phyloP scores from a whole-genome alignment of 2,113 vertebrate genomes.

The Scomber colias region DNA sequence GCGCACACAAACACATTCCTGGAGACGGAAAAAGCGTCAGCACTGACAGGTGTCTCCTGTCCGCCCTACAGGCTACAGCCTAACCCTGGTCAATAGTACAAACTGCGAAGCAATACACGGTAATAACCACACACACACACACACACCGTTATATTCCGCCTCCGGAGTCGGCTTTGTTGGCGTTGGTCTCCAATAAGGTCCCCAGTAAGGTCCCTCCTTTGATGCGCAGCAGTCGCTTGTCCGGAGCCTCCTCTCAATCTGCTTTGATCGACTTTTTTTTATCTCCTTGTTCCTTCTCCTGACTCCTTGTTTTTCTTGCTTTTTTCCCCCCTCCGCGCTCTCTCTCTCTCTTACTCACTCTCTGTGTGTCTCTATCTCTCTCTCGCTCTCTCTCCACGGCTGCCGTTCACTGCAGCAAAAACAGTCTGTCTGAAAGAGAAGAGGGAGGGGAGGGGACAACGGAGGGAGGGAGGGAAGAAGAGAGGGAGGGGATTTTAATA shows the following conservation, averaged over 20 bases:
- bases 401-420: slow-evolving; percentile 89
- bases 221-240: slow-evolving; percentile 60
- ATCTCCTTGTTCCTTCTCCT: slow-evolving; percentile 55
- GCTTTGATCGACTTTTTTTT: slow-evolving; percentile 67
- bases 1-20: slow-evolving; percentile 68
- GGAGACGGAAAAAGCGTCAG: slow-evolving; percentile 62
- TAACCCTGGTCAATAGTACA: slow-evolving; percentile 40
- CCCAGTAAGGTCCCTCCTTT: slow-evolving; percentile 52
- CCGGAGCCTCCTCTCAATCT: slow-evolving; percentile 59
- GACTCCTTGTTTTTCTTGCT: slow-evolving; percentile 72
- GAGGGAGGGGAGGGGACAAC: slow-evolving; percentile 71
- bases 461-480: slow-evolving; percentile 24
- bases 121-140: slow-evolving; percentile 19
- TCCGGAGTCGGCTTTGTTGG: slow-evolving; percentile 61
- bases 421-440: slow-evolving; percentile 84
- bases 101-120: slow-evolving; percentile 45
- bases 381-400: slow-evolving; percentile 75
- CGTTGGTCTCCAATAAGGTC: slow-evolving; percentile 61
- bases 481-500: slow-evolving; percentile 82
- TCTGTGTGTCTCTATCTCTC: slow-evolving; percentile 29
- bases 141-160: slow-evolving; percentile 81
- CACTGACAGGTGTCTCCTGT: slow-evolving; percentile 76
- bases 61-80: slow-evolving; percentile 48
- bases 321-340: slow-evolving; percentile 37
- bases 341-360: slow-evolving; percentile 31